Evolutionary conservation across 2,797 vertebrate species (phyloP).

Genomic region (Phrynocephalus guinanensis): DNA sequence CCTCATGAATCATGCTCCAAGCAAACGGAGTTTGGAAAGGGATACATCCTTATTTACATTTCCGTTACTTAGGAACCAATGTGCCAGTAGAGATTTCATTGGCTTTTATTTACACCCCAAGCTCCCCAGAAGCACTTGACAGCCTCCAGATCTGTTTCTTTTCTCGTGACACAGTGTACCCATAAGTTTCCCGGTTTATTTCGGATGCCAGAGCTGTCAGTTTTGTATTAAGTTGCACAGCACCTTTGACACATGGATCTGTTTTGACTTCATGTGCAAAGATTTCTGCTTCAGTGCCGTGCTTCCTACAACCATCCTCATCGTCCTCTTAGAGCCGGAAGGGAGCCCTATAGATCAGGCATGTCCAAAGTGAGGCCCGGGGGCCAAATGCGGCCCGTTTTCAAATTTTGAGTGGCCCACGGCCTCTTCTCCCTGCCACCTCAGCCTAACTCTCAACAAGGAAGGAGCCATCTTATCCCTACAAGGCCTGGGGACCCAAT

Average conservation of each 20-base stretch:
- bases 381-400: too few species aligned
- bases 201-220: conserved; percentile 28
- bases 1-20: not conserved
- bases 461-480: too few species aligned
- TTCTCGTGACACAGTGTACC: not conserved
- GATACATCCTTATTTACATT: accelerated
- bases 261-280: conserved; percentile 31
- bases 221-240: conserved; percentile 33
- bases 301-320: not conserved
- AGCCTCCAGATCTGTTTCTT: not conserved
- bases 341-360: too few species aligned
- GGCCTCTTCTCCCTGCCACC: too few species aligned
- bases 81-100: conserved; percentile 24
- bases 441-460: too few species aligned
- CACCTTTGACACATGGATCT: conserved; percentile 18
- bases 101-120: conserved; percentile 9
- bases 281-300: conserved; percentile 30
- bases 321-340: too few species aligned
- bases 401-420: too few species aligned
- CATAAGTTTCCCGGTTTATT: conserved; percentile 31
- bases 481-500: too few species aligned
- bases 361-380: too few species aligned
- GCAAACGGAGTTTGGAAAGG: conserved; percentile 14
- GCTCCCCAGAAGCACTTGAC: conserved; percentile 7
- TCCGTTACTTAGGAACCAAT: conserved; percentile 45